phyloP scores from a whole-genome alignment of 2,113 vertebrate species.

The Strix aluco region DNA sequence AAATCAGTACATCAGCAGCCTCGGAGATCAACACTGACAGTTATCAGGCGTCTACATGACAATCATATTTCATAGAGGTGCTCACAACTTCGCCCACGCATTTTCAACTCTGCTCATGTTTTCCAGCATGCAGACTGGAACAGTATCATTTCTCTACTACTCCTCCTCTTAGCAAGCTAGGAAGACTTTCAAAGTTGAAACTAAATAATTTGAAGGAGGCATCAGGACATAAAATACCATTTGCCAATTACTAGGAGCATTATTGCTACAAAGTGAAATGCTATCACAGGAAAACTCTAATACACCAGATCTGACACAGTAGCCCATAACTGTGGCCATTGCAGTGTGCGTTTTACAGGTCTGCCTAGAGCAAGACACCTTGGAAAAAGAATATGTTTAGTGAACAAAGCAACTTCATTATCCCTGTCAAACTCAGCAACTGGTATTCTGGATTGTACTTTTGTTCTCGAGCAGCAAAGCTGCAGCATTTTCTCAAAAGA shows the following conservation, averaged over 20 bases:
- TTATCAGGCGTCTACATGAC: not conserved
- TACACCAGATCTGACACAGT: not conserved
- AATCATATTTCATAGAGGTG: slow-evolving; percentile 21
- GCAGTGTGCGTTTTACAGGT: not conserved
- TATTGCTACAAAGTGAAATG: not conserved
- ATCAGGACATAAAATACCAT: not conserved
- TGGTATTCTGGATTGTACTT: not conserved
- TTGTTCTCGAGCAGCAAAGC: not conserved
- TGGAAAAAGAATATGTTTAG: not conserved
- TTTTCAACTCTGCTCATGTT: not conserved
- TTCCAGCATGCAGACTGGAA: not conserved
- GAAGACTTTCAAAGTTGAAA: not conserved
- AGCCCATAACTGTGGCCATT: not conserved
- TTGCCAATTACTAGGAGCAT: not conserved
- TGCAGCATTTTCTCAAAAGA: not conserved
- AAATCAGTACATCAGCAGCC: slow-evolving; percentile 29
- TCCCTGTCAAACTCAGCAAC: not conserved
- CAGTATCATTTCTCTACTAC: not conserved
- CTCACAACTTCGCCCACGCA: not conserved
- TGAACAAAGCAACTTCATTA: not conserved
- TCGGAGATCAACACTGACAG: not conserved
- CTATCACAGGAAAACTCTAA: not conserved
- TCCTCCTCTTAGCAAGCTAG: not conserved
- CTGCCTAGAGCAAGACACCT: not conserved
- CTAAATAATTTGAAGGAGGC: not conserved